phyloP scores from a whole-genome alignment of 2,797 vertebrate species.

The Brachyalestes nurse region DNA sequence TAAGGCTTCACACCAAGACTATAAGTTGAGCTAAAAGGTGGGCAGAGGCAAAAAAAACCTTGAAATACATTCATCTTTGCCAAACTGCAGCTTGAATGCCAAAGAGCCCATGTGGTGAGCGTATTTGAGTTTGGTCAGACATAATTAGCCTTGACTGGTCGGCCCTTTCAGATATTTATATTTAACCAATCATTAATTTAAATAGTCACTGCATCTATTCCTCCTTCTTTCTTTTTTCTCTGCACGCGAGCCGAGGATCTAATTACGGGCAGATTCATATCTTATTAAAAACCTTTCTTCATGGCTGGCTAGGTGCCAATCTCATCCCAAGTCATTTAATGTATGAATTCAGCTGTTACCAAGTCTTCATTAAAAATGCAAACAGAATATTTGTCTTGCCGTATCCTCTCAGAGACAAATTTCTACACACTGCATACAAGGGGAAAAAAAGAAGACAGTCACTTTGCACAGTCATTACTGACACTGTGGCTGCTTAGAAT shows the following conservation, averaged over 20 bases:
- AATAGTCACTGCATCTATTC: constrained; percentile 75
- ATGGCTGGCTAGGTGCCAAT: constrained; percentile 75
- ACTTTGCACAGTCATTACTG: constrained; percentile 70
- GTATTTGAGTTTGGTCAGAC: background rate
- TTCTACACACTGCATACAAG: constrained; percentile 63
- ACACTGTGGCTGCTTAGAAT: constrained; percentile 63
- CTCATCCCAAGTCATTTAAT: constrained; percentile 66
- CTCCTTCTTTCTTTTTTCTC: constrained; percentile 60
- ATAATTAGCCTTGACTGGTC: constrained; percentile 69
- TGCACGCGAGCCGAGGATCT: constrained; percentile 77
- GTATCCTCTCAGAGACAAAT: constrained; percentile 58
- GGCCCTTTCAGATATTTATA: constrained; percentile 67
- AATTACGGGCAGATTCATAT: constrained; percentile 81
- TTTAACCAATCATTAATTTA: constrained; percentile 75
- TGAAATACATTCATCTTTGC: background rate
- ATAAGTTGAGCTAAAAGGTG: constrained; percentile 4
- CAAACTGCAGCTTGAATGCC: background rate
- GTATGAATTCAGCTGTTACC: constrained; percentile 59
- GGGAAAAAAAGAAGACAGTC: constrained; percentile 61
- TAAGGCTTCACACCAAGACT: background rate
- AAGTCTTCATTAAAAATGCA: constrained; percentile 76
- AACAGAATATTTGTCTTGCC: constrained; percentile 74
- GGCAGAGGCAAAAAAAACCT: background rate
- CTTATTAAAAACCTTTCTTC: constrained; percentile 77
- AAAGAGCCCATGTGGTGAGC: background rate